Percentiles rank a stretch among this genome's conserved stretches.
Evolutionary conservation across 92 coral and sea anemone species (phyloP).

Genomic region (Actinernus sp.): DNA sequence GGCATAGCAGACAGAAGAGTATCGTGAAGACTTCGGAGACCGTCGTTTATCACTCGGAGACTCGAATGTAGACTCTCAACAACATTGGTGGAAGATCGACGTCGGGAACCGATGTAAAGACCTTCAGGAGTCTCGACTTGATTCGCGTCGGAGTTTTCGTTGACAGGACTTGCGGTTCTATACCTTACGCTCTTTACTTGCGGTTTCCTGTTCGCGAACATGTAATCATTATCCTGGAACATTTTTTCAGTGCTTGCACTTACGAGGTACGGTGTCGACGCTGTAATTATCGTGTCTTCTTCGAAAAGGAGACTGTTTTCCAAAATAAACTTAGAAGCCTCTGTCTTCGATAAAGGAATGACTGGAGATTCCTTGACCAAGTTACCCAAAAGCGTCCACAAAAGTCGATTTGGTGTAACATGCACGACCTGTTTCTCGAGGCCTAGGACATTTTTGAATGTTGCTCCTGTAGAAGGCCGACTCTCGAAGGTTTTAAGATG

Average conservation of each 20-base stretch:
- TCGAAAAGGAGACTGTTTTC: slow-evolving; percentile 1
- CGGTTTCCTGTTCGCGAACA: too few species aligned
- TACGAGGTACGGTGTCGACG: slow-evolving; percentile 9
- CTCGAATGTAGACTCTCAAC: slow-evolving; percentile 24
- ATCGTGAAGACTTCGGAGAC: slow-evolving; percentile 2
- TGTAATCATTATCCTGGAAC: too few species aligned
- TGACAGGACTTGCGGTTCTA: too few species aligned
- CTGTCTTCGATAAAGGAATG: slow-evolving; percentile 10
- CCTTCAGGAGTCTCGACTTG: too few species aligned
- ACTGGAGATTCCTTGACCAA: slow-evolving; percentile 7
- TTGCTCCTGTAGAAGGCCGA: background rate
- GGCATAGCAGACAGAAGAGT: slow-evolving; percentile 11
- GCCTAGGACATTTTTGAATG: slow-evolving; percentile 7
- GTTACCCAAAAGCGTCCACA: slow-evolving; percentile 8
- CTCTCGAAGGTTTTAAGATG: background rate
- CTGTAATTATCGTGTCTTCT: background rate
- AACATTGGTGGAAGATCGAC: background rate
- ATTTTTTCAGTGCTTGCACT: background rate
- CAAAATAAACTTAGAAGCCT: slow-evolving; percentile 14
- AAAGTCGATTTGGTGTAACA: background rate
- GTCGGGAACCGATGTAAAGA: too few species aligned
- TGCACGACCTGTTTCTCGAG: slow-evolving; percentile 4
- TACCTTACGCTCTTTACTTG: too few species aligned
- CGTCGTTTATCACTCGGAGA: slow-evolving; percentile 7
- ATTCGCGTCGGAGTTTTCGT: slow-evolving; percentile 4